These are phyloP conservation scores for Xenops minutus DNA, from an alignment of 2,797 vertebrate species.

Conservation along the genomic window DNA sequence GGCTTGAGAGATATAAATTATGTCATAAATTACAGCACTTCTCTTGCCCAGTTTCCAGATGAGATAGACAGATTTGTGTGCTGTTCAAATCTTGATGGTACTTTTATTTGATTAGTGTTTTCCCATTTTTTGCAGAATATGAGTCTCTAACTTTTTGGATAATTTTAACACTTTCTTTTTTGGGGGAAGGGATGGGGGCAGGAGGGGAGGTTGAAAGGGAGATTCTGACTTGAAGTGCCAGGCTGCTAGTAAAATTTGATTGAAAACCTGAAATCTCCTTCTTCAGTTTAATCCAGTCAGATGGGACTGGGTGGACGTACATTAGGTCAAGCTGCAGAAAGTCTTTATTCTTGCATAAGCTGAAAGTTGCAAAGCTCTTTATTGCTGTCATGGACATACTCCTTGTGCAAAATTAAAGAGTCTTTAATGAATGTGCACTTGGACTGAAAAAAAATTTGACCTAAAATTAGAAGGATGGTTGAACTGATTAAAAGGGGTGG, in stretches of 20 bases:
- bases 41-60: neutral
- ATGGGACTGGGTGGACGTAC: neutral
- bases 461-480: neutral
- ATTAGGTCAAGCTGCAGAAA: neutral
- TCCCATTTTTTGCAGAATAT: neutral
- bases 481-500: neutral
- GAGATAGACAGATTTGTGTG: neutral
- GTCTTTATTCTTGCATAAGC: neutral
- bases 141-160: neutral
- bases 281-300: neutral
- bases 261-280: neutral
- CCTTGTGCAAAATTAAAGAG: neutral
- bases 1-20: neutral
- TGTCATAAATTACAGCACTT: neutral
- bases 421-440: neutral
- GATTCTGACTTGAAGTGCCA: neutral
- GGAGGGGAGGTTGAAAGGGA: neutral
- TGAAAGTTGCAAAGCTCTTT: slow-evolving; percentile 15
- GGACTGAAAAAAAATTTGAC: neutral
- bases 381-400: neutral
- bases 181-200: no score
- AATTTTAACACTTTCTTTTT: neutral
- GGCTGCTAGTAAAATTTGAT: neutral
- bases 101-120: neutral
- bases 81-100: neutral